Evolutionary conservation across 30 jellyfish, hydroid and myxozoan genomes (phyloP).

Genomic region (Pelagia noctiluca): DNA sequence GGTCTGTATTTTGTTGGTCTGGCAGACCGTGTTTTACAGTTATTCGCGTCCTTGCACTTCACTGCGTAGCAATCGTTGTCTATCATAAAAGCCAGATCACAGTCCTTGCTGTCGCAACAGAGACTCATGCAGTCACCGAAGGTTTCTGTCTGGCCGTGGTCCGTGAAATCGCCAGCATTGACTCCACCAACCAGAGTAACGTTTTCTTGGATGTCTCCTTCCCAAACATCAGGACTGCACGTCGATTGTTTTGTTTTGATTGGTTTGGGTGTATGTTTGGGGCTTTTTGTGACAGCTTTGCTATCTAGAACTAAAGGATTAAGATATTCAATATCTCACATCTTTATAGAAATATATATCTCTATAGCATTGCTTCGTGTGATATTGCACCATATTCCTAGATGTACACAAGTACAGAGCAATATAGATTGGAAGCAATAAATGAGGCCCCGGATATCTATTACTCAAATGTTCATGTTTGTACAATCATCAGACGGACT

Average conservation of each 20-base stretch:
- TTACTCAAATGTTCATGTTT: too few relatives aligned
- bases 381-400: too few relatives aligned
- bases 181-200: conserved; percentile 93
- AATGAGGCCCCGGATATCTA: too few relatives aligned
- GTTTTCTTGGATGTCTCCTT: conserved; percentile 68
- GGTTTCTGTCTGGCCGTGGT: conserved; percentile 88
- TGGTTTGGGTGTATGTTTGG: conserved; percentile 1
- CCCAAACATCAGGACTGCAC: conserved; percentile 90
- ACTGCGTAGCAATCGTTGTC: conserved; percentile 95
- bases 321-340: background rate
- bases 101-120: conserved; percentile 88
- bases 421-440: too few relatives aligned
- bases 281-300: conserved; percentile 1
- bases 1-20: conserved; percentile 94
- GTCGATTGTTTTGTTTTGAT: conserved; percentile 15
- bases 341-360: too few relatives aligned
- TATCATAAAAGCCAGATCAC: conserved; percentile 95
- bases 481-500: too few relatives aligned
- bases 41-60: conserved; percentile 73
- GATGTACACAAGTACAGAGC: too few relatives aligned
- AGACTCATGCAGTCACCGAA: conserved; percentile 91
- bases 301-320: conserved; percentile 16
- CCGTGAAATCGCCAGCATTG: conserved; percentile 93
- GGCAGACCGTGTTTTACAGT: conserved; percentile 90
- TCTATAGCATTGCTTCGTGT: too few relatives aligned